Conservation (phyloP, 2,113 vertebrate genomes). For the Oncorhynchus gorbuscha region DNA sequence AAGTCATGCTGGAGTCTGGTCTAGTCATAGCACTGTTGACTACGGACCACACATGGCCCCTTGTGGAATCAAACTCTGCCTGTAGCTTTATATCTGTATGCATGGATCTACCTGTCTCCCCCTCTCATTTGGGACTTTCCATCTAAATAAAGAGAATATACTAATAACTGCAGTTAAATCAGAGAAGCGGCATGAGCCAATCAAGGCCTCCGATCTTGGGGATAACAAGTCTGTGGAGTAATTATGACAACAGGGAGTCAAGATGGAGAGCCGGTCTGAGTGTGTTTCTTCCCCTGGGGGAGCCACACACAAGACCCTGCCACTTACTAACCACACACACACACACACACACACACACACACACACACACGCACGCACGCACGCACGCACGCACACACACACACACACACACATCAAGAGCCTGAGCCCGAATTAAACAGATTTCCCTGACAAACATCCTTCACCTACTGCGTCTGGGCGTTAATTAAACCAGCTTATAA, state of each 20-base stretch:
- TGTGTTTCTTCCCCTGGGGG: background rate
- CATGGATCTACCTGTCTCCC: too few species aligned
- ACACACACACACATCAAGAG: background rate
- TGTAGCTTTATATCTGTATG: background rate
- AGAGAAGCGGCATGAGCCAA: background rate
- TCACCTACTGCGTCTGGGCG: background rate
- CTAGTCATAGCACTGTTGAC: too few species aligned
- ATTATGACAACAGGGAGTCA: constrained; percentile 16
- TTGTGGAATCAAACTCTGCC: background rate
- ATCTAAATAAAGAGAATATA: background rate
- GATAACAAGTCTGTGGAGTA: constrained; percentile 3
- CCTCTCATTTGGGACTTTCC: background rate
- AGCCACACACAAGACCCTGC: constrained; percentile 3
- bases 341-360: background rate
- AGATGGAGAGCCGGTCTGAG: background rate
- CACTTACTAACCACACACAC: background rate
- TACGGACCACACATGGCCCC: background rate
- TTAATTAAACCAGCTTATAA: constrained; percentile 31
- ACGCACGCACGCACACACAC: constrained; percentile 3
- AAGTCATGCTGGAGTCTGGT: too few species aligned
- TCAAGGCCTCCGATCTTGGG: constrained; percentile 7
- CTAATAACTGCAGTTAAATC: constrained; percentile 4
- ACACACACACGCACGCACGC: background rate
- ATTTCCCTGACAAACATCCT: background rate
- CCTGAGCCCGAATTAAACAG: background rate